A percentile compares a stretch with the other conserved stretches of the same genome.
Evolutionary conservation across 2,113 vertebrate species (phyloP).

Genomic region (Heptranchias perlo): DNA sequence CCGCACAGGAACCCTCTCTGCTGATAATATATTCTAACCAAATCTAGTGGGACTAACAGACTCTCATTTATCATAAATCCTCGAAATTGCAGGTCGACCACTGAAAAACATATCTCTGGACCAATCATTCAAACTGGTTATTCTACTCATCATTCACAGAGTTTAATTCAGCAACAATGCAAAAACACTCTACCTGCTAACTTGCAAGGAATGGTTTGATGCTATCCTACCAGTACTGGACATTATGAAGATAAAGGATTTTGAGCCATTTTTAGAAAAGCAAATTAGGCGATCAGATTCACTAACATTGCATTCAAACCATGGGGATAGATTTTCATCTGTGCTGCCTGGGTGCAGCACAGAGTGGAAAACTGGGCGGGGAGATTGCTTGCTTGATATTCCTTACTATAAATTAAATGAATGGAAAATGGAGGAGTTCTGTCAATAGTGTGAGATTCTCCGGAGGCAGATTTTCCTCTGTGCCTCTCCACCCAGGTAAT

Average conservation of each 20-base stretch:
- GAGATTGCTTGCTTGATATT: neutral
- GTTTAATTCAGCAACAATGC: neutral
- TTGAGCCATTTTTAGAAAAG: no score
- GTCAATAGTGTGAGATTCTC: neutral
- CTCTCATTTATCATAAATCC: neutral
- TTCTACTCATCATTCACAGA: neutral
- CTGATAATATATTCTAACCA: neutral
- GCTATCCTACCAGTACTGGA: neutral
- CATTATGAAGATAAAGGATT: no score
- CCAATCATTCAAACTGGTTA: neutral
- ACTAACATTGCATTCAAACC: neutral
- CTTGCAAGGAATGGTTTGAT: neutral
- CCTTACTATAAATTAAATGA: neutral
- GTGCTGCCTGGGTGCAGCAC: no score
- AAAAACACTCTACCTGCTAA: neutral
- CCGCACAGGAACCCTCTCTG: neutral
- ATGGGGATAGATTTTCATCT: neutral
- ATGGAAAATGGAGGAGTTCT: neutral
- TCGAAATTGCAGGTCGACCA: neutral
- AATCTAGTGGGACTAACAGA: neutral
- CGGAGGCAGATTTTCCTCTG: neutral
- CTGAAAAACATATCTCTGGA: neutral
- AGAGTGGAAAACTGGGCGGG: neutral
- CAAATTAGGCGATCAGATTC: neutral
- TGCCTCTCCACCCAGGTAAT: neutral